phyloP scores from a whole-genome alignment of 2,797 vertebrate genomes.

The Anomalospiza imberbis region DNA sequence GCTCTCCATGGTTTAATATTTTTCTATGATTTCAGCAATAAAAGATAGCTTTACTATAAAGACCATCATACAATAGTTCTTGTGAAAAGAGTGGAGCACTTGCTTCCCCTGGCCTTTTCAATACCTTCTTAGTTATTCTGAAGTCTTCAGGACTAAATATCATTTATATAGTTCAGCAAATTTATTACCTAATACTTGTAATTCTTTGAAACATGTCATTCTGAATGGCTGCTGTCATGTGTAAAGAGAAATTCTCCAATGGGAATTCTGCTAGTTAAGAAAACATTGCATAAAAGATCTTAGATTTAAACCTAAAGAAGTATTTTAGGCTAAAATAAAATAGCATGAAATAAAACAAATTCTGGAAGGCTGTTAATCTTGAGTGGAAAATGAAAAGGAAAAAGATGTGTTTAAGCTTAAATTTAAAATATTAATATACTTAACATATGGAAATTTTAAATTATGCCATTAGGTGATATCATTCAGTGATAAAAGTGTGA shows the following conservation, averaged over 20 bases:
- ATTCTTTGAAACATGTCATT: not conserved
- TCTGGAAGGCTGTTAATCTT: conserved; percentile 54
- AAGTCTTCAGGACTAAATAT: not conserved
- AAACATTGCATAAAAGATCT: conserved; percentile 28
- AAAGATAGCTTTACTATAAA: not conserved
- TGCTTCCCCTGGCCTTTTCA: not conserved
- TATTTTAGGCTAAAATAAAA: conserved; percentile 64
- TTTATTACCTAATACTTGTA: not conserved
- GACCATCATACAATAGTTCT: not conserved
- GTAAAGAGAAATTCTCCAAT: not conserved
- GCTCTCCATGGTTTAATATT: not conserved
- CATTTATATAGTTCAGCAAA: not conserved
- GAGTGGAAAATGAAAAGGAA: conserved; percentile 44
- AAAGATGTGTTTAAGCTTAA: conserved; percentile 52
- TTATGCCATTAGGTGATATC: conserved; percentile 40
- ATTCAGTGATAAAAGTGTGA: not conserved
- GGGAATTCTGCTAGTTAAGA: conserved; percentile 24
- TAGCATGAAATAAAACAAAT: conserved; percentile 58
- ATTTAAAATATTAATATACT: conserved; percentile 63
- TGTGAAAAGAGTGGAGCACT: not conserved
- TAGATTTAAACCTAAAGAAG: conserved; percentile 45
- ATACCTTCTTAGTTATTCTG: not conserved
- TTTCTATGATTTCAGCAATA: not conserved
- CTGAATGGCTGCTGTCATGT: not conserved
- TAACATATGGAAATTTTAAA: conserved; percentile 58